Percentiles rank a stretch among this genome's conserved stretches.
phyloP scores from a whole-genome alignment of 1,140 invertebrate species.

The Aphaenogaster ashmeadi region DNA sequence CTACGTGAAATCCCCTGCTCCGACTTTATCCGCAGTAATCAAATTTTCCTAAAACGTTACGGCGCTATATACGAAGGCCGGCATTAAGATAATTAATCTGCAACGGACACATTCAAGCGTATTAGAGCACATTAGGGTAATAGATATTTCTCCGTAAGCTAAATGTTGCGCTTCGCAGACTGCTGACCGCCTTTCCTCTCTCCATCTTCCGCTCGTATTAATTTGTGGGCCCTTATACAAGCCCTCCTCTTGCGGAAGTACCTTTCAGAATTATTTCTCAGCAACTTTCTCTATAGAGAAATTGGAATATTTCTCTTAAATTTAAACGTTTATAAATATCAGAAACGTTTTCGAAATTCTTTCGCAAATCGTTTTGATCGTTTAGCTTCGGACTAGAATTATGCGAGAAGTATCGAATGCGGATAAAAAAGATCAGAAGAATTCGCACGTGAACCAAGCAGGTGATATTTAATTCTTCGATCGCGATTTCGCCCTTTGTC shows the following conservation, averaged over 20 bases:
- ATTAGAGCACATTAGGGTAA: constrained; percentile 49
- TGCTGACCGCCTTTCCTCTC: constrained; percentile 9
- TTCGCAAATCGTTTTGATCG: not conserved
- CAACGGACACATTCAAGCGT: constrained; percentile 35
- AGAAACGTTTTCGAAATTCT: not conserved
- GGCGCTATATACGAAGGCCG: constrained; percentile 2
- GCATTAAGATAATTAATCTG: constrained; percentile 62
- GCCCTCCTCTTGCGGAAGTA: not conserved
- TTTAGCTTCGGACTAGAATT: not conserved
- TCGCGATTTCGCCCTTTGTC: not conserved
- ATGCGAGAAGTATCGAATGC: not conserved
- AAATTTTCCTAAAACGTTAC: constrained; percentile 51
- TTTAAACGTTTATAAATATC: not conserved
- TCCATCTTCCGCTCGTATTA: constrained; percentile 45
- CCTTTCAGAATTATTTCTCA: not conserved
- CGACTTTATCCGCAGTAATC: constrained; percentile 50
- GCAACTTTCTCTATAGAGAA: not conserved
- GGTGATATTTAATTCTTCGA: not conserved
- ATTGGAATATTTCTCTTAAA: not conserved
- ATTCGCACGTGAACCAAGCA: not conserved
- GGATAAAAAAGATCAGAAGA: not conserved
- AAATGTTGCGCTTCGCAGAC: constrained; percentile 1
- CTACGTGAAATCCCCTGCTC: not conserved
- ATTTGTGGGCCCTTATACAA: constrained; percentile 43
- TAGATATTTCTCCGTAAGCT: constrained; percentile 47